A percentile compares a stretch with the other conserved stretches of the same genome.
phyloP scores from a whole-genome alignment of 2,888 invertebrate genomes.

The Limnephilus marmoratus region DNA sequence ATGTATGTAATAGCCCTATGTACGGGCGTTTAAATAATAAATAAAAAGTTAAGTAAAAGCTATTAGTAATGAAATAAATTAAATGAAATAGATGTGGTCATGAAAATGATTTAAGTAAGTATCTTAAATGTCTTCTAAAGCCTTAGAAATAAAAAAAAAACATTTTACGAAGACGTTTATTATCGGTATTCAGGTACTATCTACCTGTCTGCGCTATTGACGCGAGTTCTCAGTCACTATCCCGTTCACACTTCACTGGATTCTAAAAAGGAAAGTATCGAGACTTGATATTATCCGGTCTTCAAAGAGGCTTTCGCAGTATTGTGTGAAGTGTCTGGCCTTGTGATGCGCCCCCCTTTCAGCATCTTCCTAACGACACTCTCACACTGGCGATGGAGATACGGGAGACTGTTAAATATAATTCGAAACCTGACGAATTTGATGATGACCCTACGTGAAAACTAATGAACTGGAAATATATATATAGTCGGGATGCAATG shows the following conservation, averaged over 20 bases:
- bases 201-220: not conserved
- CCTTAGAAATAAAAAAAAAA: no score
- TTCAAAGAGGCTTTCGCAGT: not conserved
- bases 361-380: not conserved
- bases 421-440: not conserved
- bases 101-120: no score
- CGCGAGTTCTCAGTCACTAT: not conserved
- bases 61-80: no score
- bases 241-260: not conserved
- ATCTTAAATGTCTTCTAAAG: no score
- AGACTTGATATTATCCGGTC: not conserved
- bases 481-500: not conserved
- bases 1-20: no score
- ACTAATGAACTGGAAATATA: not conserved
- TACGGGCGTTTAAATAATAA: no score
- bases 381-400: not conserved
- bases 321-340: not conserved
- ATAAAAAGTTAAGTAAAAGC: no score
- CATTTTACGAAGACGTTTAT: not conserved
- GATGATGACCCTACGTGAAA: not conserved
- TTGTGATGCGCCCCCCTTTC: not conserved
- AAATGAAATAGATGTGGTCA: no score
- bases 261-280: not conserved
- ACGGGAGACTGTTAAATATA: constrained; percentile 3
- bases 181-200: not conserved